A percentile compares a stretch with the other conserved stretches of the same genome.
Conservation (phyloP, 2,113 vertebrate genomes). For the Malurus elegans region DNA sequence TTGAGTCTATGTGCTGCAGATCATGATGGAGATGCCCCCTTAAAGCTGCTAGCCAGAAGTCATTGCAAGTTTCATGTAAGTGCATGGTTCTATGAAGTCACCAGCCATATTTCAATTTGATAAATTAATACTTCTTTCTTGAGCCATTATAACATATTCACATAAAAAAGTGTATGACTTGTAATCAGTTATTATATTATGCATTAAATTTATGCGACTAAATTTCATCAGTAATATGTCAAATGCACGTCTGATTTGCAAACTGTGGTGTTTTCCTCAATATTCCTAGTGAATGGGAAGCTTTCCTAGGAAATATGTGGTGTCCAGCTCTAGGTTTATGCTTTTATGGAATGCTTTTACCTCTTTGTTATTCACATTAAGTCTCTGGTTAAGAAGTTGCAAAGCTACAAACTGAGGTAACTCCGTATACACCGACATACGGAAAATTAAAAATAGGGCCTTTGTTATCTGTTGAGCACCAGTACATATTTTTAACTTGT, state of each 20-base stretch:
- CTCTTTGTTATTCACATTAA: not conserved
- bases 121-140: not conserved
- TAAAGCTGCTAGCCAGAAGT: not conserved
- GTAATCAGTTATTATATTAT: not conserved
- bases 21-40: not conserved
- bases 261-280: not conserved
- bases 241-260: not conserved
- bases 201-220: not conserved
- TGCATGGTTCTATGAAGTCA: not conserved
- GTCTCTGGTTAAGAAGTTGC: not conserved
- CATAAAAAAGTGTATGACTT: not conserved
- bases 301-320: not conserved
- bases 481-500: not conserved
- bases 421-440: not conserved
- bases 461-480: not conserved
- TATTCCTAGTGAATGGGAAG: not conserved
- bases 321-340: not conserved
- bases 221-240: not conserved
- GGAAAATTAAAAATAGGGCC: not conserved
- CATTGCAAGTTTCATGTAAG: not conserved
- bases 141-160: not conserved
- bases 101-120: not conserved
- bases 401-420: not conserved
- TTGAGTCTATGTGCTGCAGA: not conserved
- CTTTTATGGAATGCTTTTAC: not conserved